Conservation (phyloP, 1,140 invertebrate genomes). For the Paralvinella palmiformis region DNA sequence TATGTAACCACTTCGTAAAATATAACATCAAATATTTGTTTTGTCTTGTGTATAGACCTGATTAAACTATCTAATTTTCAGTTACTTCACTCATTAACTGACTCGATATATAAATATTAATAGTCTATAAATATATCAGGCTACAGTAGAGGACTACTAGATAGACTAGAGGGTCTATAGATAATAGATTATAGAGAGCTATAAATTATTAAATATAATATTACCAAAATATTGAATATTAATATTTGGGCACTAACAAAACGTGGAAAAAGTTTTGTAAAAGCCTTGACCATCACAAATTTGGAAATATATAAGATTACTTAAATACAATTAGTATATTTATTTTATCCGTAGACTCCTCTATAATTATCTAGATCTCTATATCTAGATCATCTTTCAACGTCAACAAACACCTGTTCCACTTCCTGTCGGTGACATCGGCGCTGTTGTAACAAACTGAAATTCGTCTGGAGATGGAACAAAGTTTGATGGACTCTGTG, state of each 20-base stretch:
- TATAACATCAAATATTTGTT: too few species aligned
- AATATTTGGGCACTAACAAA: neutral
- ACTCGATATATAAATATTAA: too few species aligned
- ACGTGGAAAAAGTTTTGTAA: neutral
- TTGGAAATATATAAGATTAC: neutral
- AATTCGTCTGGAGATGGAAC: conserved; percentile 10
- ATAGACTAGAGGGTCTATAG: too few species aligned
- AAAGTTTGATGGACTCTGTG: conserved; percentile 6
- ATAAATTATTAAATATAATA: too few species aligned
- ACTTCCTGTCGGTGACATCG: neutral
- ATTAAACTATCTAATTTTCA: too few species aligned
- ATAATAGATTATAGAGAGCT: too few species aligned
- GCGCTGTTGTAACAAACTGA: conserved; percentile 4
- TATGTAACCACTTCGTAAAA: too few species aligned
- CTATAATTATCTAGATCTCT: neutral
- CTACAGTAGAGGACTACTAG: too few species aligned
- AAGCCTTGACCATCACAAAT: neutral
- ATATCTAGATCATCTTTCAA: neutral
- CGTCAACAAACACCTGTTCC: neutral
- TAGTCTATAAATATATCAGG: too few species aligned
- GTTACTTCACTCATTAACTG: too few species aligned
- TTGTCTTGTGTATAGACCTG: too few species aligned
- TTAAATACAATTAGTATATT: neutral
- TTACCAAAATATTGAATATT: too few species aligned
- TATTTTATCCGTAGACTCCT: neutral